Conservation (phyloP, 1,140 invertebrate genomes). For the Cyclina sinensis region DNA sequence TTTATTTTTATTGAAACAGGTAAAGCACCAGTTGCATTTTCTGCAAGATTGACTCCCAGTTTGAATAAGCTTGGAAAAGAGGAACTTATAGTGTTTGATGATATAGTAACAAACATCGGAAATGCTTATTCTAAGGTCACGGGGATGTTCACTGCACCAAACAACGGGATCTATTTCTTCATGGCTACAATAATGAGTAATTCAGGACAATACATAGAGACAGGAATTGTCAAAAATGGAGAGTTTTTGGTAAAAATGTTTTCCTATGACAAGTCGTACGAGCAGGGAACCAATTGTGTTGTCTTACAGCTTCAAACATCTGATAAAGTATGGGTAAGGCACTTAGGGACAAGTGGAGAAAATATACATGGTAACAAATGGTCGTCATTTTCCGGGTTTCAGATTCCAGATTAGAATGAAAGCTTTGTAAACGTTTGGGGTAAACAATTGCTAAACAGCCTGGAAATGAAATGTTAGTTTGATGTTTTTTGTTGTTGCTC, state of each 20-base stretch:
- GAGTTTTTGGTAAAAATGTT: not conserved
- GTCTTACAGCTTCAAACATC: not conserved
- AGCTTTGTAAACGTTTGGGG: too few species aligned
- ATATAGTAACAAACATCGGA: slow-evolving; percentile 17
- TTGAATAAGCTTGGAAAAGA: not conserved
- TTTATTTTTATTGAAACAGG: not conserved
- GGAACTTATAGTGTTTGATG: slow-evolving; percentile 22
- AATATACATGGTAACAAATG: slow-evolving; percentile 41
- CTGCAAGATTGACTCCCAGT: not conserved
- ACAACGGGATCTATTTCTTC: slow-evolving; percentile 33
- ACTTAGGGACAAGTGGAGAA: not conserved
- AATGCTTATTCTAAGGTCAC: not conserved
- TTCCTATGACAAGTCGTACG: not conserved
- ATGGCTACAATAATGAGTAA: slow-evolving; percentile 24
- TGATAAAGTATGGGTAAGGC: slow-evolving; percentile 37
- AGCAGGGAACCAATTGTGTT: slow-evolving; percentile 10
- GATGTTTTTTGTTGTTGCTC: too few species aligned
- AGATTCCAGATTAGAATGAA: not conserved
- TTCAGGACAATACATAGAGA: not conserved
- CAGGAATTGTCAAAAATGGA: slow-evolving; percentile 32
- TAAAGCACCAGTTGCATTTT: not conserved
- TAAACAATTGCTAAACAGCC: too few species aligned
- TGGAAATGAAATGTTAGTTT: too few species aligned
- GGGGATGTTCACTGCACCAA: slow-evolving; percentile 42
- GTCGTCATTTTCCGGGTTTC: slow-evolving; percentile 22